Evolutionary conservation across 2,888 invertebrate species (phyloP).

Genomic region (Andrena hattorfiana): DNA sequence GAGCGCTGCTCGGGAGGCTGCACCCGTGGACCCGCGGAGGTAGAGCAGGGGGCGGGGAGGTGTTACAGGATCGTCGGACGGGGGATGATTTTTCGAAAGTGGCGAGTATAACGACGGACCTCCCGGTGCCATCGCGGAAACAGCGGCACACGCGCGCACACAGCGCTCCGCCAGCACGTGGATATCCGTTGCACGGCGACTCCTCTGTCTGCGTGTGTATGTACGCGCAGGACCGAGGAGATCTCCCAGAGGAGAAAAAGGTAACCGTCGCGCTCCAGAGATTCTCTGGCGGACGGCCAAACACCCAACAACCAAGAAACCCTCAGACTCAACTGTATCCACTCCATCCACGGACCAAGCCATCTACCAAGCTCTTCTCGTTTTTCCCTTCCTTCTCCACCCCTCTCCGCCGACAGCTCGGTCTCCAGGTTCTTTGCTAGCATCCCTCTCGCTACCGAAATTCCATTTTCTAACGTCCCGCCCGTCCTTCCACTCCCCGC

Average conservation of each 20-base stretch:
- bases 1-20: background rate
- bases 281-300: slow-evolving; percentile 79
- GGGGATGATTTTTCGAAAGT: slow-evolving; percentile 32
- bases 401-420: slow-evolving; percentile 43
- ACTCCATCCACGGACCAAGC: slow-evolving; percentile 66
- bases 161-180: background rate
- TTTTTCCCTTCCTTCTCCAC: slow-evolving; percentile 41
- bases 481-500: slow-evolving; percentile 13
- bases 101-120: slow-evolving; percentile 12
- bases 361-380: slow-evolving; percentile 56
- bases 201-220: slow-evolving; percentile 16
- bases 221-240: slow-evolving; percentile 56
- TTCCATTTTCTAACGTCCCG: slow-evolving; percentile 67
- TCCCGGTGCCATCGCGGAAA: background rate
- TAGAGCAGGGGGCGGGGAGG: background rate
- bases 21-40: background rate
- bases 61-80: background rate
- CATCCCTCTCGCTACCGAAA: slow-evolving; percentile 59
- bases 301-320: slow-evolving; percentile 78
- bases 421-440: slow-evolving; percentile 43
- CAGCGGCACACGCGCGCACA: background rate
- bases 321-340: slow-evolving; percentile 72
- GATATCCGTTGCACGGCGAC: background rate
- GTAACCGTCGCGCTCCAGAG: slow-evolving; percentile 77
- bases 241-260: slow-evolving; percentile 73